Percentiles rank a stretch among this genome's conserved stretches.
Evolutionary conservation across 2,888 invertebrate species (phyloP).

Genomic region (Andricus quercusramuli): DNA sequence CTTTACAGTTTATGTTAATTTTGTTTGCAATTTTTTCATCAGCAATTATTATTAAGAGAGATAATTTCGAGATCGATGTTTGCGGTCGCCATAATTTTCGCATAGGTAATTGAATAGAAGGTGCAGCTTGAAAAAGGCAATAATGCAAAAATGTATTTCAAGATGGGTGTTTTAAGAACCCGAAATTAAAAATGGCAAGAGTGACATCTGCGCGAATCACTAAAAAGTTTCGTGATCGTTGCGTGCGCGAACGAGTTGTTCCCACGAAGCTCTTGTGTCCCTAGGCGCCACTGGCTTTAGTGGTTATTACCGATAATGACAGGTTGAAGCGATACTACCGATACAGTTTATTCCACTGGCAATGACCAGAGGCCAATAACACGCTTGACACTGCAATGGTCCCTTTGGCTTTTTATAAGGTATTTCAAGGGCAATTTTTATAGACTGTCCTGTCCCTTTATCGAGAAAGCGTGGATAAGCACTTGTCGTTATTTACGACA

Average conservation of each 20-base stretch:
- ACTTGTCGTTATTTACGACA: not conserved
- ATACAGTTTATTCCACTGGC: constrained; percentile 55
- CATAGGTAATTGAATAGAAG: not conserved
- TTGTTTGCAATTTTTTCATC: not conserved
- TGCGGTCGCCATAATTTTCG: not conserved
- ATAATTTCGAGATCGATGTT: not conserved
- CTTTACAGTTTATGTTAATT: too few relatives aligned
- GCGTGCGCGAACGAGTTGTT: constrained; percentile 52
- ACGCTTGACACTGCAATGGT: constrained; percentile 56
- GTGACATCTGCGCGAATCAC: constrained; percentile 28
- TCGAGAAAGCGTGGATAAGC: not conserved
- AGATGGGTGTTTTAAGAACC: not conserved
- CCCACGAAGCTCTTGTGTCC: constrained; percentile 64
- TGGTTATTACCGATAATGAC: constrained; percentile 65
- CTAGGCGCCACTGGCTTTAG: constrained; percentile 61
- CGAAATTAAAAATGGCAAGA: constrained; percentile 1
- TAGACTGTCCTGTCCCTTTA: not conserved
- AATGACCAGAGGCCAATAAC: constrained; percentile 56
- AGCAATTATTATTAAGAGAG: not conserved
- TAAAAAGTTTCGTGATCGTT: constrained; percentile 45
- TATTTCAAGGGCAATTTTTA: not conserved
- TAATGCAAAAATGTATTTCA: not conserved
- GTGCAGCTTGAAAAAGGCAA: not conserved
- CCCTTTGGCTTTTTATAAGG: constrained; percentile 9
- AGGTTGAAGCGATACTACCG: constrained; percentile 59